Conservation (phyloP, 2,797 vertebrate genomes). For the Bryconaethiops microstoma region DNA sequence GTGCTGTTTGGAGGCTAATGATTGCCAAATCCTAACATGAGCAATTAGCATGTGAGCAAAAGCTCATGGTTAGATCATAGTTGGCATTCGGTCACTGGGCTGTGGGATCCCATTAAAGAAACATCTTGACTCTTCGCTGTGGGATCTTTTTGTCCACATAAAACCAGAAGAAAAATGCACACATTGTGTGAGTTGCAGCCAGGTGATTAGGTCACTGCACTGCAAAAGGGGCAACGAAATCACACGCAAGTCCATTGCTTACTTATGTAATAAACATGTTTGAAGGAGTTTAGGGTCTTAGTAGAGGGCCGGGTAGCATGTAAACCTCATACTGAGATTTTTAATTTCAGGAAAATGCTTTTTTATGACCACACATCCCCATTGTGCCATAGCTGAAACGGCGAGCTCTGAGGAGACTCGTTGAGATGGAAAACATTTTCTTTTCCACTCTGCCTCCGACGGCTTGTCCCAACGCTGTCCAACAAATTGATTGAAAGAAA, state of each 20-base stretch:
- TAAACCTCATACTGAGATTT: constrained; percentile 36
- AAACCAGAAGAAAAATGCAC: constrained; percentile 18
- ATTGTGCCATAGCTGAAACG: constrained; percentile 19
- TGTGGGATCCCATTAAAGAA: constrained; percentile 23
- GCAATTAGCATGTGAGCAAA: constrained; percentile 29
- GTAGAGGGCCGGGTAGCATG: constrained; percentile 25
- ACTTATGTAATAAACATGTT: constrained; percentile 28
- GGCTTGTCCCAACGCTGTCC: constrained; percentile 29
- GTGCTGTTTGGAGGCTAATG: constrained; percentile 19
- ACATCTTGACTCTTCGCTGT: constrained; percentile 10
- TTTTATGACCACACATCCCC: constrained; percentile 41
- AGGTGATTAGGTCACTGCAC: constrained; percentile 33
- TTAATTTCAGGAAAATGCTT: constrained; percentile 44
- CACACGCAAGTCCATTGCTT: constrained; percentile 23
- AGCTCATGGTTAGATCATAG: constrained; percentile 16
- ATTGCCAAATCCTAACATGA: constrained; percentile 28
- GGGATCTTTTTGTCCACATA: constrained; percentile 11
- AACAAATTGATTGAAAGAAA: constrained; percentile 38
- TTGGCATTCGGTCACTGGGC: constrained; percentile 3
- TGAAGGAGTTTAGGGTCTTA: constrained; percentile 23
- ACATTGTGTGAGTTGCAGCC: constrained; percentile 18
- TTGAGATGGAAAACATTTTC: constrained; percentile 56
- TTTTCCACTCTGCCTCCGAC: constrained; percentile 39
- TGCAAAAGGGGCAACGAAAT: constrained; percentile 23
- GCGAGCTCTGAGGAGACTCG: constrained; percentile 37